Conservation (phyloP, 2,888 invertebrate species). For the Cyclophora albipunctata region DNA sequence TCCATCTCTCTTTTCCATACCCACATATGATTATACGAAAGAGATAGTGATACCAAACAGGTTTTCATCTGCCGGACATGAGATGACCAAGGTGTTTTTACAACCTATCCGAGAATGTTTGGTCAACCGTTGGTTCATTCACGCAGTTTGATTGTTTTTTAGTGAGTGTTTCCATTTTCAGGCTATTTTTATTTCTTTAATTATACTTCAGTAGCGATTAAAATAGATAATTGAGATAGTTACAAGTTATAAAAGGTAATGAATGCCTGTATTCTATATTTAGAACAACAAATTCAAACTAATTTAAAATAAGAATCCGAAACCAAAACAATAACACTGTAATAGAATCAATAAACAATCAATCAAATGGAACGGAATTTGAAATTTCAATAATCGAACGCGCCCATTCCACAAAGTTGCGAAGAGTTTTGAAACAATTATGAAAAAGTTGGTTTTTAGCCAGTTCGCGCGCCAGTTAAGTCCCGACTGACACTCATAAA, state of each 20-base stretch:
- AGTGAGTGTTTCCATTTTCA: constrained; percentile 4
- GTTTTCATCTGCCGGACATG: constrained; percentile 49
- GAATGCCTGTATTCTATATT: no score
- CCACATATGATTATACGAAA: constrained; percentile 40
- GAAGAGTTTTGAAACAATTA: constrained; percentile 69
- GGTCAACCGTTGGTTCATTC: constrained; percentile 37
- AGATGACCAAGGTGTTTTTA: constrained; percentile 56
- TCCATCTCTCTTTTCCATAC: constrained; percentile 60
- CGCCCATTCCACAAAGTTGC: constrained; percentile 38
- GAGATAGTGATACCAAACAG: constrained; percentile 39
- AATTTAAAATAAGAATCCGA: not conserved
- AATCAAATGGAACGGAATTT: constrained; percentile 43
- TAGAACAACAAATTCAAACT: no score
- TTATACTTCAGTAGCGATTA: not conserved
- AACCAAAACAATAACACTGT: constrained; percentile 14
- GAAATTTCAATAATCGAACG: constrained; percentile 67
- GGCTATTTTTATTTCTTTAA: not conserved
- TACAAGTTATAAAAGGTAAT: no score
- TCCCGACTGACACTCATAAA: constrained; percentile 73
- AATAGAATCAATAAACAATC: constrained; percentile 43
- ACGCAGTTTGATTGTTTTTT: constrained; percentile 15
- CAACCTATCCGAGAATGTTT: constrained; percentile 56
- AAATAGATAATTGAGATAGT: no score
- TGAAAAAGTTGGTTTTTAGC: constrained; percentile 69
- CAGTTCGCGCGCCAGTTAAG: constrained; percentile 70